Percentiles rank a stretch among this genome's conserved stretches.
Conservation (phyloP, 2,888 invertebrate species). For the Chirona hameri region DNA sequence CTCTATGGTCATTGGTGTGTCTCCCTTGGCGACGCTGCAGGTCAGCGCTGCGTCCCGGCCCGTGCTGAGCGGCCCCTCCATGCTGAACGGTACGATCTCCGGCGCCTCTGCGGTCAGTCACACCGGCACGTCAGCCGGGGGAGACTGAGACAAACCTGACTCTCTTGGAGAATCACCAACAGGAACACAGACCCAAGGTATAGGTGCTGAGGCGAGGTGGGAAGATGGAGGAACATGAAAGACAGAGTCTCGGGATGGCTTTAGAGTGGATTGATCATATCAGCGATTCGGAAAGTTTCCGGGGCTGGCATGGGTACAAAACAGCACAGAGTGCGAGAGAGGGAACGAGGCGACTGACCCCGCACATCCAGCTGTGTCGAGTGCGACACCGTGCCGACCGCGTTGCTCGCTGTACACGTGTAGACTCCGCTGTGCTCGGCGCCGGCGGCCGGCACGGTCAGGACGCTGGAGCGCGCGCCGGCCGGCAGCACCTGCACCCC, state of each 20-base stretch:
- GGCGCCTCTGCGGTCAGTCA: constrained; percentile 38
- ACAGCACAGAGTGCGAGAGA: too few species aligned
- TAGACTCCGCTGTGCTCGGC: constrained; percentile 43
- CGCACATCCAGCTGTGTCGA: constrained; percentile 38
- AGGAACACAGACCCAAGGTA: too few species aligned
- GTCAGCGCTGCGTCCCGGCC: constrained; percentile 39
- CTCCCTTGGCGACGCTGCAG: constrained; percentile 39
- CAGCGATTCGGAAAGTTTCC: too few species aligned
- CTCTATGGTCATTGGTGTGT: constrained; percentile 38
- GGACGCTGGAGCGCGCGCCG: constrained; percentile 39
- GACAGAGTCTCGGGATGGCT: too few species aligned
- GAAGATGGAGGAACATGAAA: too few species aligned
- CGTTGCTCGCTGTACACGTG: constrained; percentile 42
- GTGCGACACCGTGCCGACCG: constrained; percentile 37
- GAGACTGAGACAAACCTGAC: too few species aligned
- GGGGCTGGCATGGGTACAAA: too few species aligned
- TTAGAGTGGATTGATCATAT: too few species aligned
- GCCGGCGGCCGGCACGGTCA: constrained; percentile 41
- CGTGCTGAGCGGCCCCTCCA: constrained; percentile 39
- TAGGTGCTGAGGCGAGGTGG: too few species aligned
- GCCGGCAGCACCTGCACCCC: constrained; percentile 36
- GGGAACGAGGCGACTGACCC: not conserved
- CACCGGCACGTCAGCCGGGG: too few species aligned
- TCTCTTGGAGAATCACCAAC: too few species aligned
- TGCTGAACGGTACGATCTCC: constrained; percentile 41